These are phyloP conservation scores for Paratrypauchen microcephalus DNA, from an alignment of 2,797 vertebrate species.

Conservation along the genomic window DNA sequence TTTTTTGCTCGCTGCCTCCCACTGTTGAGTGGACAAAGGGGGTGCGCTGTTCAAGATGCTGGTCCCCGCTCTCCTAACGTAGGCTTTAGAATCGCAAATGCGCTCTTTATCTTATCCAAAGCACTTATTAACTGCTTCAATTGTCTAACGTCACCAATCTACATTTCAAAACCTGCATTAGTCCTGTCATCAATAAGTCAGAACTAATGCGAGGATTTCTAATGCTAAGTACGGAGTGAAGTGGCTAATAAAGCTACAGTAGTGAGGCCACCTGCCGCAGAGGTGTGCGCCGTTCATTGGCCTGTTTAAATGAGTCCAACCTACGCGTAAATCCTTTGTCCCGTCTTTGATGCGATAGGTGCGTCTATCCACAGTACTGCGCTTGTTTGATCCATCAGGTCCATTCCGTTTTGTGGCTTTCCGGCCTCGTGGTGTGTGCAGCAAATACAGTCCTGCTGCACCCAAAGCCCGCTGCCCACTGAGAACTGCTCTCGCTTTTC, in stretches of 20 bases:
- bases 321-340: slow-evolving; percentile 62
- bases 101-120: slow-evolving; percentile 26
- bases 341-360: slow-evolving; percentile 42
- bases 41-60: slow-evolving; percentile 44
- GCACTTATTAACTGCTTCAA: slow-evolving; percentile 54
- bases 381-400: slow-evolving; percentile 31
- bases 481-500: slow-evolving; percentile 49
- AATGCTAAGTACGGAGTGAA: slow-evolving; percentile 14
- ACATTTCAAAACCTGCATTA: slow-evolving; percentile 50
- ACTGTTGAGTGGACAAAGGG: slow-evolving; percentile 77
- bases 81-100: slow-evolving; percentile 63
- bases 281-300: slow-evolving; percentile 44
- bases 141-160: slow-evolving; percentile 43
- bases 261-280: slow-evolving; percentile 49
- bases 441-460: slow-evolving; percentile 13
- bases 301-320: slow-evolving; percentile 54
- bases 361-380: slow-evolving; percentile 47
- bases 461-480: slow-evolving; percentile 11
- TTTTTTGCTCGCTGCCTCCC: slow-evolving; percentile 63
- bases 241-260: slow-evolving; percentile 37
- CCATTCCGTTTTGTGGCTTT: slow-evolving; percentile 43
- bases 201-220: slow-evolving; percentile 30
- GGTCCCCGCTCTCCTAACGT: slow-evolving; percentile 40
- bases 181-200: slow-evolving; percentile 28
- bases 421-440: slow-evolving; percentile 36